Percentiles rank a stretch among this genome's conserved stretches.
phyloP scores from a whole-genome alignment of 1,140 invertebrate species.

The Proales similis region DNA sequence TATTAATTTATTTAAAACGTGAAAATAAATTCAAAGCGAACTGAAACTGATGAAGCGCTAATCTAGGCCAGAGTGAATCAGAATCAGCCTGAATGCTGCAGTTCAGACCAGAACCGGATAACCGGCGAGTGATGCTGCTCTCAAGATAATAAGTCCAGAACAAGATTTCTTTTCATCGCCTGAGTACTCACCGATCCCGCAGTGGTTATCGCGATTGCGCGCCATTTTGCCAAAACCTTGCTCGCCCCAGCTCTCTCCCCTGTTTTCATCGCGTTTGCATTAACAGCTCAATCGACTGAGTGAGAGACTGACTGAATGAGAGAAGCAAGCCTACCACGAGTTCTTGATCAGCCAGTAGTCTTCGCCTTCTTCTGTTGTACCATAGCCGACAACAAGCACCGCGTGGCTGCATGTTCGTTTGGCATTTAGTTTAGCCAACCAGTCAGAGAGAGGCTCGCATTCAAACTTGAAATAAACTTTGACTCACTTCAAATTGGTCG shows the following conservation, averaged over 20 bases:
- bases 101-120: slow-evolving; percentile 29
- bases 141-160: neutral
- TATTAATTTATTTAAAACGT: too few species aligned
- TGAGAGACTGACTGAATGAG: neutral
- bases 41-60: too few species aligned
- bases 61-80: too few species aligned
- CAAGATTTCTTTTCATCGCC: neutral
- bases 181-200: slow-evolving; percentile 67
- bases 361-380: slow-evolving; percentile 63
- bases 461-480: too few species aligned
- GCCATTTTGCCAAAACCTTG: slow-evolving; percentile 80
- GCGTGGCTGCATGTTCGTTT: too few species aligned
- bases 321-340: slow-evolving; percentile 15
- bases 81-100: too few species aligned
- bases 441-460: too few species aligned
- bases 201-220: slow-evolving; percentile 74
- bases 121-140: slow-evolving; percentile 27
- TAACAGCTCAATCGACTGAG: neutral
- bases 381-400: slow-evolving; percentile 70
- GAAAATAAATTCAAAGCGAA: too few species aligned
- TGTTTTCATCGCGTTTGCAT: slow-evolving; percentile 44
- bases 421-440: too few species aligned
- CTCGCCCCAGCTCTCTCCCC: slow-evolving; percentile 72
- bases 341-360: slow-evolving; percentile 57
- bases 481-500: slow-evolving; percentile 61